Base-by-base conservation (phyloP, 2,113 vertebrate species). In the Chrysochloris asiatica region DNA sequence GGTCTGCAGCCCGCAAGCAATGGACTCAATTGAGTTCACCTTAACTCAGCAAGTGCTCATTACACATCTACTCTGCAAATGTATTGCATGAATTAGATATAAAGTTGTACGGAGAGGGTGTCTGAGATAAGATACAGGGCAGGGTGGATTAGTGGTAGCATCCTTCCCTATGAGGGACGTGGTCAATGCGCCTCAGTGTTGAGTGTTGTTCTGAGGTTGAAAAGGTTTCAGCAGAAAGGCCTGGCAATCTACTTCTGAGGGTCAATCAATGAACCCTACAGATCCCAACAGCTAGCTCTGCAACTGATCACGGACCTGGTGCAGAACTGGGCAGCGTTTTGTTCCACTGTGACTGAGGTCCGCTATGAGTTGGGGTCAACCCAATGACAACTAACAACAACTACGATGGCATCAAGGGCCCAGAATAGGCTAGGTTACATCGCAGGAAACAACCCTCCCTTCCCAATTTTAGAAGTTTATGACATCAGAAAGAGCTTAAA, bases 1-100 rank as follows among this genome's bases (percentile, higher is more conserved):
- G 33, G 10, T 54, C 45, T 17, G 67, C 5, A 26, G 61, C 67
- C 89, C 73, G 75, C 33, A 6, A n/a, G 73, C n/a, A 21, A 75
- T 54, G 19, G 0, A 1, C 50, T 0, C 10, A 71, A 36, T 21
- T 26, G 56, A 28, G 21, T 12, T 65, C 24, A 12, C 16, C 38
- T 61, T 26, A 38, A 8, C 17, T 17, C 21, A 33, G 14, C 6
- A 13, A 5, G 72, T 9, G 56, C 22, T 36, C 43, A 8, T 1
- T 1, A 69, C 21, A 8, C 30, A 0, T 2, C 21, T 43, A 1
- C 48, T 65, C 69, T 12, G 45, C 41, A 9, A 14, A 77, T 13
- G 4, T 2, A 6, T 0, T 2, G 48, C 1, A 2, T 1, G 3
- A 9, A n/a, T 26, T 0, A 41, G 75, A 38, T 0, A 7, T 16